Percentiles rank a stretch among this genome's conserved stretches.
phyloP scores from a whole-genome alignment of 1,140 invertebrate species.

The Drosophila azteca region DNA sequence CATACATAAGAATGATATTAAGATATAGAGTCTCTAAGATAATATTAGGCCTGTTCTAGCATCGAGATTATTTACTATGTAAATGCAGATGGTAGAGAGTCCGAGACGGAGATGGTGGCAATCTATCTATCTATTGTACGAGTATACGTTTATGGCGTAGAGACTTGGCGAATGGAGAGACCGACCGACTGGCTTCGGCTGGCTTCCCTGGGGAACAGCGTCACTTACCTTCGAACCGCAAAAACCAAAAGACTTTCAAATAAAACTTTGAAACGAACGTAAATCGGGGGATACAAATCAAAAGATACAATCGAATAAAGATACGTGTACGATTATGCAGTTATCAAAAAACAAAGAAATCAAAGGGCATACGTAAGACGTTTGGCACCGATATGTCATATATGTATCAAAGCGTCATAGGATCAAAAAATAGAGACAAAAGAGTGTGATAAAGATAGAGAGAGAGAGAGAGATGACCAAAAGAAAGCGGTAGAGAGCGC shows the following conservation, averaged over 20 bases:
- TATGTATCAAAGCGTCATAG: slow-evolving; percentile 12
- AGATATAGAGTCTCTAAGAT: slow-evolving; percentile 54
- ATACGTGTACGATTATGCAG: neutral
- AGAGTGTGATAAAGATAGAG: slow-evolving; percentile 19
- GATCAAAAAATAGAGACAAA: slow-evolving; percentile 4
- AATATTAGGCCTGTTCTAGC: slow-evolving; percentile 63
- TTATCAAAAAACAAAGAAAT: slow-evolving; percentile 18
- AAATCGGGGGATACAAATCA: slow-evolving; percentile 3
- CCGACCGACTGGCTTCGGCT: neutral
- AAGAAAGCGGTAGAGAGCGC: slow-evolving; percentile 37
- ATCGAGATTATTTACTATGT: slow-evolving; percentile 28
- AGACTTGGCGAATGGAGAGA: neutral
- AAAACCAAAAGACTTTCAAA: slow-evolving; percentile 35
- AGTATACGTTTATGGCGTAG: neutral
- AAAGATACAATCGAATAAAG: neutral
- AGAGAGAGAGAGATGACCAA: slow-evolving; percentile 38
- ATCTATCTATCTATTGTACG: neutral
- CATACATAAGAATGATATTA: slow-evolving; percentile 34
- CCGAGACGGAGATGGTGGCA: neutral
- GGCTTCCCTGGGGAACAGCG: slow-evolving; percentile 1
- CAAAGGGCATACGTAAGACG: slow-evolving; percentile 14
- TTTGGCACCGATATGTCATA: slow-evolving; percentile 1
- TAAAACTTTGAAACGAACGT: slow-evolving; percentile 18
- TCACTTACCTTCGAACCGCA: slow-evolving; percentile 49
- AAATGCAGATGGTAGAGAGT: slow-evolving; percentile 1